Conservation (phyloP, 2,797 vertebrate species). For the Octomys mimax region DNA sequence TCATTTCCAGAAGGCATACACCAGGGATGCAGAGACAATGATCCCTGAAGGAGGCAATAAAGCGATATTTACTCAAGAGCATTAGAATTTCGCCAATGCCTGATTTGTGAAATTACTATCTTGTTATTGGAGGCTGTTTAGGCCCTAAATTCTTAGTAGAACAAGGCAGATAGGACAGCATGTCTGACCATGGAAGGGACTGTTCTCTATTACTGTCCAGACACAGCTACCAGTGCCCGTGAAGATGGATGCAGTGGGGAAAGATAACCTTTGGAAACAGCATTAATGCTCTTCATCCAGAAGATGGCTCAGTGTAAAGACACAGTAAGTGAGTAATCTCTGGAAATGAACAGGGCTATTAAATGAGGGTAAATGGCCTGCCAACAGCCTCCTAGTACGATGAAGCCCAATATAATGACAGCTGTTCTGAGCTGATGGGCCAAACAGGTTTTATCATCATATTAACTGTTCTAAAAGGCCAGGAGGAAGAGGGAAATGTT, state of each 20-base stretch:
- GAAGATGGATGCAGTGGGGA: slow-evolving; percentile 47
- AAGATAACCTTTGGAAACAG: slow-evolving; percentile 79
- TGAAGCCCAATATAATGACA: slow-evolving; percentile 81
- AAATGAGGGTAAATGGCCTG: slow-evolving; percentile 85
- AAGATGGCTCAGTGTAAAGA: slow-evolving; percentile 78
- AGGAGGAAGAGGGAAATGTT: slow-evolving; percentile 87
- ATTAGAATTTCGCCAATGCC: not conserved
- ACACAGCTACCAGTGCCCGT: slow-evolving; percentile 28
- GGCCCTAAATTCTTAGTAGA: slow-evolving; percentile 46
- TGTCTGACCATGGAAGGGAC: not conserved
- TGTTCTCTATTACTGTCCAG: slow-evolving; percentile 64
- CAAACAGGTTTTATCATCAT: slow-evolving; percentile 87
- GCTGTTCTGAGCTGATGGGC: slow-evolving; percentile 86
- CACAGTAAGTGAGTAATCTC: slow-evolving; percentile 82
- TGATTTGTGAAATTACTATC: slow-evolving; percentile 42
- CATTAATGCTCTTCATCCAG: slow-evolving; percentile 70
- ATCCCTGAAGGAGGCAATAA: not conserved
- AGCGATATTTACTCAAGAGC: not conserved
- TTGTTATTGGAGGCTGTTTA: not conserved
- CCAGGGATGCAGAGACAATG: not conserved
- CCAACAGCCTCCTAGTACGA: slow-evolving; percentile 73
- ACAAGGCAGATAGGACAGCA: not conserved
- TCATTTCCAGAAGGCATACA: not conserved
- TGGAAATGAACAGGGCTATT: slow-evolving; percentile 85
- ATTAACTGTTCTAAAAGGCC: slow-evolving; percentile 87